A percentile compares a stretch with the other conserved stretches of the same genome.
Conservation (phyloP, 64 coral and sea anemone genomes). For the Actinia tenebrosa region DNA sequence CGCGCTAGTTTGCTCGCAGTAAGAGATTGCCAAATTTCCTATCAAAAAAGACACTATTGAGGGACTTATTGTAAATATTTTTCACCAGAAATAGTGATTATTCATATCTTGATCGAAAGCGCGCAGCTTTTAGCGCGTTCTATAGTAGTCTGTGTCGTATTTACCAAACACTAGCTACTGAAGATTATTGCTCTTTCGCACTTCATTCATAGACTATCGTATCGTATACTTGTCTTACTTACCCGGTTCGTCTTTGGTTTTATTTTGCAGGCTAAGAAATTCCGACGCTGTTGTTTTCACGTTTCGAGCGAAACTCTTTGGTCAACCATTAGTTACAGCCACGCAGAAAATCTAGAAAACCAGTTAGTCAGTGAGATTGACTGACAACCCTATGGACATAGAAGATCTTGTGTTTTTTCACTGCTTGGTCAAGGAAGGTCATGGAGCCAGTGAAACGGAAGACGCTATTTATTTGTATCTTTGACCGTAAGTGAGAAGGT, state of each 20-base stretch:
- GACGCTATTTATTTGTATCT: neutral
- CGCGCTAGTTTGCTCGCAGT: neutral
- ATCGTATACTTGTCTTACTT: neutral
- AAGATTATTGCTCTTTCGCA: neutral
- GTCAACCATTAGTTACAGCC: neutral
- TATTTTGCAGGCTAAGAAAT: neutral
- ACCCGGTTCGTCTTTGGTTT: neutral
- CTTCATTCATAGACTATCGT: neutral
- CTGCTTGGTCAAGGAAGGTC: neutral
- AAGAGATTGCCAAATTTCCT: too few species aligned
- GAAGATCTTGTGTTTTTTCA: neutral
- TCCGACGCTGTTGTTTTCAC: too few species aligned
- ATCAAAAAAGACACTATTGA: neutral
- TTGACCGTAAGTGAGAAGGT: constrained; percentile 14
- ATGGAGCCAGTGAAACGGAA: neutral
- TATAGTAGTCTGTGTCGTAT: neutral
- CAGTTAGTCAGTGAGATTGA: neutral
- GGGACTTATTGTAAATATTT: neutral
- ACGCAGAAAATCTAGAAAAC: neutral
- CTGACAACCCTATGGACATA: neutral
- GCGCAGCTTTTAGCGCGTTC: neutral
- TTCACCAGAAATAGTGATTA: neutral
- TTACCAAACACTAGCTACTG: neutral
- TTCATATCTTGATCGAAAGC: neutral
- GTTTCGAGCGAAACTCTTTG: neutral